Evolutionary conservation across 2,797 vertebrate species (phyloP).

Genomic region (Astyanax mexicanus): DNA sequence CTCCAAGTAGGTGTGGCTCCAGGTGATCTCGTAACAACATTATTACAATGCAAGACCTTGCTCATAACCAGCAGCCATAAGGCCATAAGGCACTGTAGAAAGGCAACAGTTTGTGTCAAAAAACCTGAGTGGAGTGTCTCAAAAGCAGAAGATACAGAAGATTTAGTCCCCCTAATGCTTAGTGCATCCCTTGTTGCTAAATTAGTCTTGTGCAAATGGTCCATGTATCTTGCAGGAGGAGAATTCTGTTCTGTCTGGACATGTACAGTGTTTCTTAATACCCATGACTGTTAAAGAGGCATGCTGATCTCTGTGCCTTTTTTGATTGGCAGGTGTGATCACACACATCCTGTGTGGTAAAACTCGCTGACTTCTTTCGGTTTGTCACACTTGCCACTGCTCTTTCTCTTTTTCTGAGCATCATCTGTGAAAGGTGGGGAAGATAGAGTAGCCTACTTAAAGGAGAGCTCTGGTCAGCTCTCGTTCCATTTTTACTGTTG

Average conservation of each 20-base stretch:
- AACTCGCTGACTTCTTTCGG: constrained; percentile 24
- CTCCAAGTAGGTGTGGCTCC: constrained; percentile 37
- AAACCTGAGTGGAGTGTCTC: background rate
- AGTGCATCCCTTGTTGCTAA: background rate
- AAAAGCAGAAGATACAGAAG: background rate
- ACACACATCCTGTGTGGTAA: constrained; percentile 37
- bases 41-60: constrained; percentile 10
- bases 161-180: background rate
- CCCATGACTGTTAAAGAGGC: background rate
- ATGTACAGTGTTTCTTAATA: background rate
- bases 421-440: too few relatives aligned
- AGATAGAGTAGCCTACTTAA: too few relatives aligned
- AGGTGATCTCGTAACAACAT: constrained; percentile 14
- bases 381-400: constrained; percentile 11
- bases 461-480: too few relatives aligned
- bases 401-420: too few relatives aligned
- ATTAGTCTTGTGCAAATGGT: background rate
- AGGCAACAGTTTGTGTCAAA: background rate
- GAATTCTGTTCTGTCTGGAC: background rate
- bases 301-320: background rate
- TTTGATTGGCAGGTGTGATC: constrained; percentile 9
- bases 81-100: background rate
- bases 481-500: too few relatives aligned
- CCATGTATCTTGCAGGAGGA: background rate
- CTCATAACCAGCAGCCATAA: too few relatives aligned